Evolutionary conservation across 2,113 vertebrate genomes (phyloP), one percentile per base, ranked within the genome.

Genomic region (Perca schrenkii): DNA sequence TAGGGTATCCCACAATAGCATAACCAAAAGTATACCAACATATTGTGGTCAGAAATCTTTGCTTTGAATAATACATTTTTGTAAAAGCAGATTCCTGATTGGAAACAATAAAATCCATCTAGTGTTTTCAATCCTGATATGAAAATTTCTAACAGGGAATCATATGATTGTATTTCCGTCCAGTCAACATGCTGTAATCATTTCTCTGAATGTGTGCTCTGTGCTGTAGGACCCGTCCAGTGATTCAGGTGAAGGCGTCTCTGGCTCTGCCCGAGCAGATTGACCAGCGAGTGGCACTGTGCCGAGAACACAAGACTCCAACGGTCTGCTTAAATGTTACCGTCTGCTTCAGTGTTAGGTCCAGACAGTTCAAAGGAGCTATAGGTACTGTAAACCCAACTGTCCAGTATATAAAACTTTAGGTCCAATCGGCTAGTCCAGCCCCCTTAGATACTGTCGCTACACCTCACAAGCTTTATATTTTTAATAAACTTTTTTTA

Each of bases 311-410:
- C 94, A 71, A 89, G 92, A 72, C 95, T 66, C 96, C 96, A 31
- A 94, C 95, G 1, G 90, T 94, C 62, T 99, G 98, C 83, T 88
- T 98, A 91, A 90, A 96, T 28, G 70, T 98, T 53, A 95, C 79
- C 1, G 87, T 99, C n/a, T 99, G 98, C 88, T 98, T 99, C 94
- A 92, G 77, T 60, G 96, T 97, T 25, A 87, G 82, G 21, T 97
- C 97, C 88, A 95, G 93, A 86, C 91, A 93, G 1, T 96, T 97
- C 61, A 96, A 89, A 54, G 97, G 96, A 84, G 89, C 90, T 25
- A 95, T 98, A 74, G 97, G 98, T 99, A 86, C 31, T 1, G 21
- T 36, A 93, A 96, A 94, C 14, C 4, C 11, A n/a, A 10, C 25
- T 64, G 6, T 21, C 4, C 6, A 40, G 4, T 25, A 12, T 12